phyloP scores from a whole-genome alignment of 2,888 invertebrate genomes.

The Acholoe squamosa region DNA sequence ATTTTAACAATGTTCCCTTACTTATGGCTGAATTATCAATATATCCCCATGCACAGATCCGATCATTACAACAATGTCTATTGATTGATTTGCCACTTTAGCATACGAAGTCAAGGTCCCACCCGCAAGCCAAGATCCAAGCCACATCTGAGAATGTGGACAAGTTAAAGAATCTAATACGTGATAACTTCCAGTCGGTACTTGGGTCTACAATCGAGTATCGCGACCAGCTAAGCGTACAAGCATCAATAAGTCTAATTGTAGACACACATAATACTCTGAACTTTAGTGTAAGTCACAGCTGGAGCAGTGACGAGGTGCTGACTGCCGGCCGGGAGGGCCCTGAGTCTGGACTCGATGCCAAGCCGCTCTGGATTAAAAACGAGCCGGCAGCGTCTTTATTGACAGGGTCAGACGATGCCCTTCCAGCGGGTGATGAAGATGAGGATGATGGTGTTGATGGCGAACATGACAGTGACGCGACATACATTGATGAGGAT shows the following conservation, averaged over 20 bases:
- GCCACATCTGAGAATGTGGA: background rate
- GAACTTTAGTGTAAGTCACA: background rate
- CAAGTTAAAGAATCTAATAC: background rate
- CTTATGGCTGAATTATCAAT: too few species aligned
- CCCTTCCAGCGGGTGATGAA: background rate
- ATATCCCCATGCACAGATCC: too few species aligned
- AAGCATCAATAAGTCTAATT: background rate
- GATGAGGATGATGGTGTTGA: background rate
- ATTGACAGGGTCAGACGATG: background rate
- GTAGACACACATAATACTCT: background rate
- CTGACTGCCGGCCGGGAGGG: background rate
- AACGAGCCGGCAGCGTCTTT: background rate
- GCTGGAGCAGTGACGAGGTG: background rate
- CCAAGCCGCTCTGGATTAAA: background rate
- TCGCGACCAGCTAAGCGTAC: background rate
- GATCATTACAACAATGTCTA: too few species aligned
- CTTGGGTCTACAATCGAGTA: background rate
- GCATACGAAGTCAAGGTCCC: too few species aligned
- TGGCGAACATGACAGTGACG: background rate
- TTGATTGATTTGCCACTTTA: too few species aligned
- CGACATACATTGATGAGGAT: background rate
- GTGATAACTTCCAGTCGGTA: slow-evolving; percentile 39
- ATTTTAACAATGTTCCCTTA: too few species aligned
- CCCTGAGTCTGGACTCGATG: background rate
- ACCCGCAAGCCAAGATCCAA: background rate